Evolutionary conservation across 53 echinoderm and acorn worm genomes (phyloP), one percentile per base, ranked within the genome.

Genomic region (Astropecten irregularis): DNA sequence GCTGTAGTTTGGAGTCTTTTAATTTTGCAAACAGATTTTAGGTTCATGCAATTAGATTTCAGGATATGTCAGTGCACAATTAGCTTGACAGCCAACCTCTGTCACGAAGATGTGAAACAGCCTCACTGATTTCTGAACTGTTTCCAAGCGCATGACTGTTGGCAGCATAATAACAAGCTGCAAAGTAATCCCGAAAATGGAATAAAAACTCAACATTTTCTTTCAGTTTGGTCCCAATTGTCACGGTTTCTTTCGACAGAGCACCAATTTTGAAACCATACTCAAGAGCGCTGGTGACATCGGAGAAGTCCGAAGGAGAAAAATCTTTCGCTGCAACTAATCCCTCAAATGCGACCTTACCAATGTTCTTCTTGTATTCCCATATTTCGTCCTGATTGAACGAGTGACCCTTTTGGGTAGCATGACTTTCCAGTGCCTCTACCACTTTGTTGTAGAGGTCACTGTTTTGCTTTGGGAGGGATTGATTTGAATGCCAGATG

Each of bases 281-380:
- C 16, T 65, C 37, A 36, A 65, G 65, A 13, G 18, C 16, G 15
- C 0, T n/a, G n/a, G n/a, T n/a, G n/a, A 30, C 59, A 1, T 65
- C n/a, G 19, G 15, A 0, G 18, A 65, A 65, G 36, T 65, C 65
- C 16, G 20, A 36, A 21, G 65, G 65, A 16, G 35, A 16, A 20
- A 65, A 65, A 65, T 38, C 65, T 65, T 37, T 65, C 65, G 20
- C 65, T 38, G 3, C 38, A 37, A 65, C 38, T 27, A 65, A 65
- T 1, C 65, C 65, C 38, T 65, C 65, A 65, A 65, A 65, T 37
- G 65, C 65, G 19, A 38, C 39, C 19, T 29, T 16, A 19, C 65
- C 65, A 19, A 65, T 35, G 15, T 37, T 38, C 14, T 65, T 38
- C 38, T 37, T 65, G 65, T 36, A 18, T n/a, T 21, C 36, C 0